These are phyloP conservation scores for Anagyrus pseudococci DNA, from an alignment of 2,888 invertebrate genomes.

Conservation along the genomic window DNA sequence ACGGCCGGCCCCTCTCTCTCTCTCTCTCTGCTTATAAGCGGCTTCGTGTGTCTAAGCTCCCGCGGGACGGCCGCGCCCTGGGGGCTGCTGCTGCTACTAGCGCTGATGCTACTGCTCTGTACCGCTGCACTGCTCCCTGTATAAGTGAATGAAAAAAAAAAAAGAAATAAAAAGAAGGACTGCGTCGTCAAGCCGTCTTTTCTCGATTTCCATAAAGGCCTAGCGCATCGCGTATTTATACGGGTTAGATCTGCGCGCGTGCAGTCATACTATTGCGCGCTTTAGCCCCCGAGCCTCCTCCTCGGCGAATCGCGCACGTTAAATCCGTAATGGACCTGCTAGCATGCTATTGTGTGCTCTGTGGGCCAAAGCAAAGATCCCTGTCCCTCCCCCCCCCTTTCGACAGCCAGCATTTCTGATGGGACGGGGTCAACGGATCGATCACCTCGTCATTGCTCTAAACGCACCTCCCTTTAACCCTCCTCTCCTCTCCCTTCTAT, in stretches of 20 bases:
- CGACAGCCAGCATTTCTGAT: too few relatives aligned
- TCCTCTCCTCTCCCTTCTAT: too few relatives aligned
- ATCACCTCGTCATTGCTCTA: too few relatives aligned
- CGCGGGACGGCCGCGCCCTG: too few relatives aligned
- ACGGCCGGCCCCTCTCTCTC: not conserved
- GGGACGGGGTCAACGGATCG: too few relatives aligned
- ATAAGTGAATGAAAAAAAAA: not conserved
- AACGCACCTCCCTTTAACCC: too few relatives aligned
- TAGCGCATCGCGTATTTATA: slow-evolving; percentile 1
- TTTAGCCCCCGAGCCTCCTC: not conserved
- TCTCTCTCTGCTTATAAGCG: not conserved
- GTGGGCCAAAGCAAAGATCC: too few relatives aligned
- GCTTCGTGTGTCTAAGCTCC: not conserved
- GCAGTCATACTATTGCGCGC: not conserved
- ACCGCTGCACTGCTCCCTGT: not conserved
- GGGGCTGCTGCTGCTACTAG: too few relatives aligned
- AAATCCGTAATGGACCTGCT: slow-evolving; percentile 19
- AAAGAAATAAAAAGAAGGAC: not conserved
- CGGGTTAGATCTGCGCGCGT: not conserved
- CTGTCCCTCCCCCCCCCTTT: too few relatives aligned
- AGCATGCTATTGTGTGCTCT: too few relatives aligned
- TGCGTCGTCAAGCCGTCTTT: slow-evolving; percentile 1
- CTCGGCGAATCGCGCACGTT: not conserved
- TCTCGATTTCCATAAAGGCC: slow-evolving; percentile 20
- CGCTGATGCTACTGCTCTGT: not conserved